A percentile compares a stretch with the other conserved stretches of the same genome.
Conservation (phyloP, 2,888 invertebrate species). For the Thelaira solivaga region DNA sequence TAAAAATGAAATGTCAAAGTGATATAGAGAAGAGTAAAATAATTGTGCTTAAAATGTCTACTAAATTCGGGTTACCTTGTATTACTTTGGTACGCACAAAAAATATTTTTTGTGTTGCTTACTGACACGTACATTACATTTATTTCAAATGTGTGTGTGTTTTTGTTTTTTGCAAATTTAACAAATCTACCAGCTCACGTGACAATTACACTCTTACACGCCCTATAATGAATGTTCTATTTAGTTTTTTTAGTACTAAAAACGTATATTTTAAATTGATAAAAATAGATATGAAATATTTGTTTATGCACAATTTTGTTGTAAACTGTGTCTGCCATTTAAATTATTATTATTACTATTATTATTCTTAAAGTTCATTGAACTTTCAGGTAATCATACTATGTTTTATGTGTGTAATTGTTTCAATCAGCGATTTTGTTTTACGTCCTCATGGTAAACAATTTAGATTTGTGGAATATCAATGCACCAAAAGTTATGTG, state of each 20-base stretch:
- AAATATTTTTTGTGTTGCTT: too few relatives aligned
- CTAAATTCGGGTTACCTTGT: too few relatives aligned
- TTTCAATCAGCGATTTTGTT: neutral
- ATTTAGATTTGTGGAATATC: slow-evolving; percentile 11
- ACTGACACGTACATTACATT: too few relatives aligned
- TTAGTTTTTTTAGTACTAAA: neutral
- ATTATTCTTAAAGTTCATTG: slow-evolving; percentile 25
- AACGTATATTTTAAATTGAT: neutral
- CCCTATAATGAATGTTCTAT: too few relatives aligned
- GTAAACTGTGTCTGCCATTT: neutral
- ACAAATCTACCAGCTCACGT: too few relatives aligned
- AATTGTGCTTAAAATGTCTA: too few relatives aligned
- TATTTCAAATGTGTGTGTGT: too few relatives aligned
- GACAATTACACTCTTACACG: too few relatives aligned
- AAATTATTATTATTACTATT: neutral
- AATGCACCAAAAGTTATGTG: neutral
- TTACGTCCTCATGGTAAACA: slow-evolving; percentile 23
- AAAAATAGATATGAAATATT: neutral
- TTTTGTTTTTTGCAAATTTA: too few relatives aligned
- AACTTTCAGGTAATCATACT: neutral
- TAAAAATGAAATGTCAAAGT: too few relatives aligned
- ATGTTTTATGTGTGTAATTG: neutral
- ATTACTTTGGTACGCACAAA: too few relatives aligned
- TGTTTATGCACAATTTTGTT: slow-evolving; percentile 1
- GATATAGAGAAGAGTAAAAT: too few relatives aligned